These are phyloP conservation scores for Natrix natrix DNA, from an alignment of 2,797 vertebrate genomes.

Conservation along the genomic window DNA sequence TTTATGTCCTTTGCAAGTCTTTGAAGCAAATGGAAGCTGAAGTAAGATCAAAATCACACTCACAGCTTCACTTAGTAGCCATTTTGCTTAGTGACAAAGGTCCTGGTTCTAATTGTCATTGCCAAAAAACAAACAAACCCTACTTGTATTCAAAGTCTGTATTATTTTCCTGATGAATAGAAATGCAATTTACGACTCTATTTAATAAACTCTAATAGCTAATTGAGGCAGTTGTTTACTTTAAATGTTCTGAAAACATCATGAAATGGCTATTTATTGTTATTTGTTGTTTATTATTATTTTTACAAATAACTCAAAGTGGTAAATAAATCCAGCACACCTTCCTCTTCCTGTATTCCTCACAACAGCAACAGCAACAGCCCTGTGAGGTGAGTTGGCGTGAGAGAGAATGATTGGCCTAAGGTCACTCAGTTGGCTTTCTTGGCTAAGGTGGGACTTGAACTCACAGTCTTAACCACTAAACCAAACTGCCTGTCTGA, in stretches of 20 bases:
- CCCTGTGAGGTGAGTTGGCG: not conserved
- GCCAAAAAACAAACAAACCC: not conserved
- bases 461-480: not conserved
- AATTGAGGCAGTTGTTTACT: too few relatives aligned
- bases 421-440: not conserved
- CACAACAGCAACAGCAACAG: not conserved
- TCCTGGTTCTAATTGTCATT: not conserved
- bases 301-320: not conserved
- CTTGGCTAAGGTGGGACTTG: not conserved
- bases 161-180: not conserved
- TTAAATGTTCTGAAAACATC: too few relatives aligned
- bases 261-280: too few relatives aligned
- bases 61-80: not conserved
- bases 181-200: not conserved
- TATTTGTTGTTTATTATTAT: not conserved
- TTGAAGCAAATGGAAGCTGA: not conserved
- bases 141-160: not conserved
- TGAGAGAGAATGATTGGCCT: not conserved
- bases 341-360: not conserved
- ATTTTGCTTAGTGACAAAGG: not conserved
- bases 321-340: not conserved
- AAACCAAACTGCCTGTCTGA: not conserved
- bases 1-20: not conserved
- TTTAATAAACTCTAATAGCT: not conserved
- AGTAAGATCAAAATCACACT: not conserved